A percentile compares a stretch with the other conserved stretches of the same genome.
phyloP scores from a whole-genome alignment of 2,797 vertebrate genomes.

The Neopelma chrysocephalum region DNA sequence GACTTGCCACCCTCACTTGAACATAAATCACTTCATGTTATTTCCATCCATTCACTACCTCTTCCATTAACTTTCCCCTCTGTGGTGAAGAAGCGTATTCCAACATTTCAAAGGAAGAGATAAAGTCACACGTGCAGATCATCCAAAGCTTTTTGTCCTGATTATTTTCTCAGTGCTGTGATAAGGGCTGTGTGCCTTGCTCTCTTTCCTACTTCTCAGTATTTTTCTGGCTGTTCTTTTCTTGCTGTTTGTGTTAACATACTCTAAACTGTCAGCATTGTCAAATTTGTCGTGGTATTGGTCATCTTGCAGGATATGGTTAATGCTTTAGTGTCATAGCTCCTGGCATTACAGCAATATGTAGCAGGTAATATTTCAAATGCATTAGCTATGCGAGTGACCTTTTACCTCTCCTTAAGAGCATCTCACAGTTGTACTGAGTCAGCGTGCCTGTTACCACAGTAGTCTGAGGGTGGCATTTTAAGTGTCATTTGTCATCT shows the following conservation, averaged over 20 bases:
- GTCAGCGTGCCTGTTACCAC: neutral
- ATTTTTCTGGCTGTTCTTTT: neutral
- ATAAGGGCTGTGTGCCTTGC: neutral
- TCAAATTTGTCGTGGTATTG: neutral
- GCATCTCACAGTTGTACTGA: neutral
- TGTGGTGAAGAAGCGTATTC: neutral
- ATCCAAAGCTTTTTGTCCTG: neutral
- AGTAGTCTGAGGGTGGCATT: conserved; percentile 7
- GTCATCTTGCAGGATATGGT: neutral
- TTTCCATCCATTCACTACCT: neutral
- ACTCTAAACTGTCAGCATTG: neutral
- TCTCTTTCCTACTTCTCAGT: neutral
- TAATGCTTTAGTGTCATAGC: neutral
- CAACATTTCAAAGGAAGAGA: neutral
- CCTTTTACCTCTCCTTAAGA: conserved; percentile 25
- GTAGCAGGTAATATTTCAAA: conserved; percentile 2
- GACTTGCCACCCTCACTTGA: neutral
- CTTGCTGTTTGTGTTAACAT: neutral
- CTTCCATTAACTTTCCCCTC: conserved; percentile 9
- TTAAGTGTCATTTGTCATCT: neutral
- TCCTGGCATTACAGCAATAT: neutral
- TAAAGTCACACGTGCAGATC: neutral
- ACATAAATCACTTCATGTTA: neutral
- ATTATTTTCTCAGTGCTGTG: neutral
- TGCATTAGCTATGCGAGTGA: conserved; percentile 1